phyloP scores from a whole-genome alignment of 1,140 invertebrate species.

The Heliconius hermathena region DNA sequence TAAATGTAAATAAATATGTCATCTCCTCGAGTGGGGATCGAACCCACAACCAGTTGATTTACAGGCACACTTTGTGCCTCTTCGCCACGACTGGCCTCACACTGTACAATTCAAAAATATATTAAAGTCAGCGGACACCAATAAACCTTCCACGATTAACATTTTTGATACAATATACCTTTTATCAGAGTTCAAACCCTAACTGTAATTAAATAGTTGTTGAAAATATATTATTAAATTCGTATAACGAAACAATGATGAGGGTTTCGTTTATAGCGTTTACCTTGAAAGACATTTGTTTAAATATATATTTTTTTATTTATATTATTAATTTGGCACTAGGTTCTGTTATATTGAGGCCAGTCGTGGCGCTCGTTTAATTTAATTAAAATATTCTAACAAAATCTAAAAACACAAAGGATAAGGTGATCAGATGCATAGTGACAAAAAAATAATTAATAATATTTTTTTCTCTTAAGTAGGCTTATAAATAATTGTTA shows the following conservation, averaged over 20 bases:
- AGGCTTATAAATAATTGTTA: no score
- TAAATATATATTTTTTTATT: background rate
- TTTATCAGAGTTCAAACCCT: background rate
- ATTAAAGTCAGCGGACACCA: background rate
- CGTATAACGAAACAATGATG: conserved; percentile 4
- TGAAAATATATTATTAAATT: conserved; percentile 11
- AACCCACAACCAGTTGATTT: no score
- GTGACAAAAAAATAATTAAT: no score
- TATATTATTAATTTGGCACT: background rate
- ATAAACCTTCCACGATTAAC: background rate
- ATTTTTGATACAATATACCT: background rate
- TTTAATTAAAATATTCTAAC: no score
- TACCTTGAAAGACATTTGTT: background rate
- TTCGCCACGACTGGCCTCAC: no score
- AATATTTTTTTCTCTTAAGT: no score
- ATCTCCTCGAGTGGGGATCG: no score
- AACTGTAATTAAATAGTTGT: conserved; percentile 11
- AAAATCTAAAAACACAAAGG: background rate
- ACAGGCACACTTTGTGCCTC: no score
- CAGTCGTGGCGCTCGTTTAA: no score
- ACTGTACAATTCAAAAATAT: background rate
- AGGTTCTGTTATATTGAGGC: no score
- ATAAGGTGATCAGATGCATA: no score
- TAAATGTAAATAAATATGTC: no score
- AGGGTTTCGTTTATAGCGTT: background rate